phyloP scores from a whole-genome alignment of 1,140 invertebrate species.

The Dryas iulia region DNA sequence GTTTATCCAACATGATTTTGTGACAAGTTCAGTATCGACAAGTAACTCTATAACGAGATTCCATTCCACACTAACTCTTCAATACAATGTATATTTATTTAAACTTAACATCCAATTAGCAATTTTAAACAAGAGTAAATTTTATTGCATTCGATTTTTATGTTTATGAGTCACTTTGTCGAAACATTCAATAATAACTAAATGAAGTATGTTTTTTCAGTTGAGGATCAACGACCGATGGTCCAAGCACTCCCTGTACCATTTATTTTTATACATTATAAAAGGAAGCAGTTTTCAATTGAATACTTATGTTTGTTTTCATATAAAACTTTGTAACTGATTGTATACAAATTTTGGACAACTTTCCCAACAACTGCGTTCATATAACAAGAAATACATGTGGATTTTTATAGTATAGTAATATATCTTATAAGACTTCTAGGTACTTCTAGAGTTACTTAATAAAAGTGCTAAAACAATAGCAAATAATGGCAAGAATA shows the following conservation, averaged over 20 bases:
- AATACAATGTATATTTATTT: neutral
- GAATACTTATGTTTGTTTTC: neutral
- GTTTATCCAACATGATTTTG: no score
- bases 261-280: conserved; percentile 5
- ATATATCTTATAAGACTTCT: no score
- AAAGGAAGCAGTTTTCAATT: conserved; percentile 3
- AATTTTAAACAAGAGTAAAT: neutral
- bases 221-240: neutral
- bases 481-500: no score
- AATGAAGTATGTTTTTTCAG: conserved; percentile 3
- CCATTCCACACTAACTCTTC: neutral
- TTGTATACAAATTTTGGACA: neutral
- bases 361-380: neutral
- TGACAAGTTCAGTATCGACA: no score
- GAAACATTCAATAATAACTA: neutral
- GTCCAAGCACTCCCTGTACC: neutral
- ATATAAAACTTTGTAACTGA: neutral
- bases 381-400: neutral
- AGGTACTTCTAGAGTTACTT: no score
- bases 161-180: neutral
- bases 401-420: no score
- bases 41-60: no score
- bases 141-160: conserved; percentile 1
- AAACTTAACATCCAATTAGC: neutral
- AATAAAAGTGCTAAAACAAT: no score